A percentile compares a stretch with the other conserved stretches of the same genome.
These are phyloP conservation scores for Thamnaconus septentrionalis DNA, from an alignment of 2,113 vertebrate genomes.

Conservation along the genomic window DNA sequence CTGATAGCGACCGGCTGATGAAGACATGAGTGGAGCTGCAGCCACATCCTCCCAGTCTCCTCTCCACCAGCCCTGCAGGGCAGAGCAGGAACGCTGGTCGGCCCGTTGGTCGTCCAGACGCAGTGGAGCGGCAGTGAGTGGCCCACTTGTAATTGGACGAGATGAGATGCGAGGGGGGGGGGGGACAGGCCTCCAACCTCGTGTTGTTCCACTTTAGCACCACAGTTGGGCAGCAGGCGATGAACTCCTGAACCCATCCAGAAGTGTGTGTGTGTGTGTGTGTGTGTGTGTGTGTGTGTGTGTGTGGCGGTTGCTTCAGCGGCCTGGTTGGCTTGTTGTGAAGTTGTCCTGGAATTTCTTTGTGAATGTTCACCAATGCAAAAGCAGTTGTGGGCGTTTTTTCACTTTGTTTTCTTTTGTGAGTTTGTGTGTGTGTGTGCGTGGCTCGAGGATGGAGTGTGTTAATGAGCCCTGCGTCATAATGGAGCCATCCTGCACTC, in stretches of 20 bases:
- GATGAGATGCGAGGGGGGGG: constrained; percentile 17
- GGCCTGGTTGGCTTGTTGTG: no score
- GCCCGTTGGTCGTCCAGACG: constrained; percentile 14
- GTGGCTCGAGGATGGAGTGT: not conserved
- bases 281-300: no score
- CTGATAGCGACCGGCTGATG: no score
- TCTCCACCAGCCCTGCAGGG: constrained; percentile 2
- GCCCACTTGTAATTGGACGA: constrained; percentile 45
- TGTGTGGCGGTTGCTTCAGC: no score
- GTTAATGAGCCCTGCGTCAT: no score
- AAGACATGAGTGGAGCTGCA: no score
- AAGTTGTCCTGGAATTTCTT: not conserved
- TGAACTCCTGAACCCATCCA: constrained; percentile 48
- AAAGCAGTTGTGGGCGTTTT: not conserved
- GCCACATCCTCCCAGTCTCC: no score
- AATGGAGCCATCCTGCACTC: no score
- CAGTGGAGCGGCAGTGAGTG: constrained; percentile 31
- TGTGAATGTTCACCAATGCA: not conserved
- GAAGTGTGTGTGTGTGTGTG: not conserved
- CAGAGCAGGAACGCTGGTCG: constrained; percentile 32
- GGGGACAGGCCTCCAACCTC: constrained; percentile 1
- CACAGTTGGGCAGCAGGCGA: not conserved
- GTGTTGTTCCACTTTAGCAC: not conserved
- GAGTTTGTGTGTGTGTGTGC: not conserved
- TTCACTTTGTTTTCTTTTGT: no score